A percentile compares a stretch with the other conserved stretches of the same genome.
Conservation (phyloP, 2,888 invertebrate species). For the Neoitamus cyanurus region DNA sequence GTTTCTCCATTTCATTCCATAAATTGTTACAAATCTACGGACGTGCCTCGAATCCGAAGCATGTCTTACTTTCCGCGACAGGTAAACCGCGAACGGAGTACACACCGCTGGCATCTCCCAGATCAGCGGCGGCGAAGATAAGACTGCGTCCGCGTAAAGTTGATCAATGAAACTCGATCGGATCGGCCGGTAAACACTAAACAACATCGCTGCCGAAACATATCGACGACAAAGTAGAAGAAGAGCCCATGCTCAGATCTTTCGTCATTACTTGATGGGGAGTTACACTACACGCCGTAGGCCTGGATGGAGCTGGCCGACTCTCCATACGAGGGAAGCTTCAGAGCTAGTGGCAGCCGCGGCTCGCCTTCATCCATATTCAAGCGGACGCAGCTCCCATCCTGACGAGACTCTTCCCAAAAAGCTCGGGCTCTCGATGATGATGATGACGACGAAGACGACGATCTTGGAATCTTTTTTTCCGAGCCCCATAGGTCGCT, state of each 20-base stretch:
- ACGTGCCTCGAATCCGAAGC: conserved; percentile 49
- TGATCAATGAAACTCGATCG: conserved; percentile 40
- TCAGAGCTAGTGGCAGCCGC: conserved; percentile 16
- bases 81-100: not conserved
- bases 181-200: not conserved
- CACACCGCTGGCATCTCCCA: too few relatives aligned
- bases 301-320: not conserved
- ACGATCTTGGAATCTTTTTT: conserved; percentile 29
- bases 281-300: not conserved
- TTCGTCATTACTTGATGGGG: conserved; percentile 37
- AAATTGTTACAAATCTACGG: conserved; percentile 51
- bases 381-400: not conserved
- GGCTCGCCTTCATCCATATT: conserved; percentile 36
- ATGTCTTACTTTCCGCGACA: conserved; percentile 46
- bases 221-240: not conserved
- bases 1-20: conserved; percentile 51
- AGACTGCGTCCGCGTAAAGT: not conserved
- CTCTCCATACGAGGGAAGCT: not conserved
- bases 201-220: not conserved
- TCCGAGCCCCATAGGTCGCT: not conserved
- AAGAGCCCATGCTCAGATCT: not conserved
- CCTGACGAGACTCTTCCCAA: conserved; percentile 7
- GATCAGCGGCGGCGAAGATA: not conserved
- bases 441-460: not conserved
- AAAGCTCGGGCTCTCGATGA: conserved; percentile 30